Base-by-base conservation (phyloP, 2,888 invertebrate genomes). In the Brachylomia viminalis region DNA sequence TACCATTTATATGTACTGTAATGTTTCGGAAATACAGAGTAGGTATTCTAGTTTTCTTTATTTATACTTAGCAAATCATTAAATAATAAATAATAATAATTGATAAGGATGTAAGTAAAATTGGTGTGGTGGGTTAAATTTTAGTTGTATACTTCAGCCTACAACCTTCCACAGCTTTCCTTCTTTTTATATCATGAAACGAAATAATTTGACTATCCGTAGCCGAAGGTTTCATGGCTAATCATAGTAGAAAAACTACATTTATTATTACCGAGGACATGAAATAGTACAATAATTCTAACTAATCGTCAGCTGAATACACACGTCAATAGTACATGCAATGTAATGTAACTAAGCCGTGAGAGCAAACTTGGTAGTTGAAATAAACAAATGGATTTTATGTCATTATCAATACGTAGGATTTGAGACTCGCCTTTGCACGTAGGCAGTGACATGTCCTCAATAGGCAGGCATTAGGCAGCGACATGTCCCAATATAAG, bases 241-340 rank as follows among this genome's bases (percentile, higher is more conserved):
- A 68, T 56, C 33, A 61, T 27, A 20, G 8, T 45, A 54, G 23
- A 52, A 56, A 66, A 66, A 27, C 23, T 33, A 66, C 20, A 70
- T 15, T 10, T 47, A 71, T 27, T 38, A 64, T 15, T 8, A 61
- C 54, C 47, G 45, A 80, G 66, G 61, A 73, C 66, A 84, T 81
- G 62, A 67, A 84, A 79, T 65, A 56, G 49, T 56, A 38, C 56
- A 58, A 56, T 72, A 66, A 54, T 52, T n/a, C n/a, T n/a, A 64
- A 54, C 15, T 61, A 52, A 84, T 70, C 67, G 49, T 66, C 66
- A 80, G 56, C 73, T 72, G 72, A 72, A 59, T 17, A 79, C 67
- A 71, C 68, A 72, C 58, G 49, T 49, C 64, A 54, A 33, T 66
- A 27, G 20, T 64, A 77, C 45, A 27, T 56, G 30, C 58, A 33